Percentiles rank a stretch among this genome's conserved stretches.
Evolutionary conservation across 2,113 vertebrate species (phyloP).

Genomic region (Pseudonaja textilis): DNA sequence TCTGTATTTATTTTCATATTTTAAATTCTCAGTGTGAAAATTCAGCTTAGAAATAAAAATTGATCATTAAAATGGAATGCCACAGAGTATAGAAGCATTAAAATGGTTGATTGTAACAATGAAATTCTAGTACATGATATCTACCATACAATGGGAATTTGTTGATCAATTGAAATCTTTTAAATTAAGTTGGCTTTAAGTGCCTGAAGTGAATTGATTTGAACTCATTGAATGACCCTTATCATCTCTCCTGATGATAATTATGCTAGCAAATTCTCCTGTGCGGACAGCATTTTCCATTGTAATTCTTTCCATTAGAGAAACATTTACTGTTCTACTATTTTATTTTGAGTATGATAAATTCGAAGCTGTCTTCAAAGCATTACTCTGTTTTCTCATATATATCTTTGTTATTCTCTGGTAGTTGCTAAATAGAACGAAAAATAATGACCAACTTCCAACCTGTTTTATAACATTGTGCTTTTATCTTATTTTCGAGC

Average conservation of each 20-base stretch:
- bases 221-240: conserved; percentile 12
- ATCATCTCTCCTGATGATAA: conserved; percentile 20
- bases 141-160: background rate
- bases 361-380: conserved; percentile 23
- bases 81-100: background rate
- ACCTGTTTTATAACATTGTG: conserved; percentile 21
- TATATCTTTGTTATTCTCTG: conserved; percentile 22
- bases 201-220: conserved; percentile 18
- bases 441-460: background rate
- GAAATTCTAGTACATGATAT: background rate
- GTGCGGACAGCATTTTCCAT: conserved; percentile 12
- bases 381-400: background rate
- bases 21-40: background rate
- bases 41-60: background rate
- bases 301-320: conserved; percentile 7
- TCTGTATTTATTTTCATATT: background rate
- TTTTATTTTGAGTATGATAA: conserved; percentile 1
- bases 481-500: conserved; percentile 34
- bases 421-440: background rate
- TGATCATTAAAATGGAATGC: background rate
- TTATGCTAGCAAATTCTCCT: conserved; percentile 18
- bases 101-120: conserved; percentile 1
- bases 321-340: background rate
- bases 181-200: conserved; percentile 4
- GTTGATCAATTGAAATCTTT: conserved; percentile 15